Base-by-base conservation (phyloP, 2,113 vertebrate genomes). In the Campylomormyrus numenius region DNA sequence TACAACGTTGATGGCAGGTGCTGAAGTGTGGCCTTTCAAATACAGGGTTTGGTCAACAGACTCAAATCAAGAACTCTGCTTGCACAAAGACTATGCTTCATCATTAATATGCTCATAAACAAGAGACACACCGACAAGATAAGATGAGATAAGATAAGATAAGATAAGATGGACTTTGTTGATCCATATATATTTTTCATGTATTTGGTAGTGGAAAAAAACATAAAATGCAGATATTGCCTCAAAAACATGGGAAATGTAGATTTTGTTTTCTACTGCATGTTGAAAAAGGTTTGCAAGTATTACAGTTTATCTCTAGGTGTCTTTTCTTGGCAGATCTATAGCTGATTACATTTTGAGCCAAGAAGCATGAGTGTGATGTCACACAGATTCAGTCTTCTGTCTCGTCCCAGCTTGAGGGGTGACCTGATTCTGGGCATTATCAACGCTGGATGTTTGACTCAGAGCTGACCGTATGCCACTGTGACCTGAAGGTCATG, bases 31-130 rank as follows among this genome's bases (percentile, higher is more conserved):
- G 15, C 6, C 74, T 42, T 39, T 19, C 39, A 87, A 90, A 92
- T 93, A 90, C 88, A 84, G 39, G 89, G 74, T 42, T 90, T 92
- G 92, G 89, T 90, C 92, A 93, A 91, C 91, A 89, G 92, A 92
- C 90, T 85, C 9, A 48, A 85, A 85, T 6, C 42, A n/a, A 24
- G 21, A 48, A 27, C 7, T n/a, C 45, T 27, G 27, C 24, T 86
- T 86, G 7, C 10, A 39, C 74, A 17, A 42, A 42, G 13, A 15
- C 13, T 17, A 10, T 35, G 35, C 17, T 19, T 42, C 74, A 80
- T 42, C 15, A 17, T 39, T 39, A 80, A 39, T 31, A 19, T 42
- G 35, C 74, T 80, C 27, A 77, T 77, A 31, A 74, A 13, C 13
- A 13, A 77, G 70, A 39, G 3, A 35, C 66, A 74, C 66, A 1